These are phyloP conservation scores for Polyergus mexicanus DNA, from an alignment of 1,140 invertebrate species.

Conservation along the genomic window DNA sequence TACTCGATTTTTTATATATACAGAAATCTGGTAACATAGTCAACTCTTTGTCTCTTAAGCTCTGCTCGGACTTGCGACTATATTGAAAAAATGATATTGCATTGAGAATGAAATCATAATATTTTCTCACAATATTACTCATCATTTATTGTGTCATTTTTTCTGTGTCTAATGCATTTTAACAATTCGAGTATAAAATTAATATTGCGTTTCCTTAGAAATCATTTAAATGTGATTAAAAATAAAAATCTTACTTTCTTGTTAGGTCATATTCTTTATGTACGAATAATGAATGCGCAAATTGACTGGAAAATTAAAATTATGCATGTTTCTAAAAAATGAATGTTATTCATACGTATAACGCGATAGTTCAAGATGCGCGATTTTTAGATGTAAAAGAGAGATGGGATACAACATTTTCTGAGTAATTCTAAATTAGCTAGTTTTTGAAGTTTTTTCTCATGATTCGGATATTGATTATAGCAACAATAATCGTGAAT, in stretches of 20 bases:
- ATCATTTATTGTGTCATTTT: background rate
- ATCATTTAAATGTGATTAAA: background rate
- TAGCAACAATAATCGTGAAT: background rate
- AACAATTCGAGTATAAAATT: background rate
- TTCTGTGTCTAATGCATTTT: background rate
- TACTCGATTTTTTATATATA: background rate
- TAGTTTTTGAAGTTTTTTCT: background rate
- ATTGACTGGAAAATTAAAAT: conserved; percentile 18
- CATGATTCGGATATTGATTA: conserved; percentile 11
- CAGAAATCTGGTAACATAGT: conserved; percentile 12
- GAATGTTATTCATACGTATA: background rate
- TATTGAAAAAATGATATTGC: background rate
- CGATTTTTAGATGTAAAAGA: background rate
- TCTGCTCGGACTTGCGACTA: background rate
- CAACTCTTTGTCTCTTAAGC: conserved; percentile 28
- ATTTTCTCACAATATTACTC: conserved; percentile 38
- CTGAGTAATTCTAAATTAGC: background rate
- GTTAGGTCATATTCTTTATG: background rate
- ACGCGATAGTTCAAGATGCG: background rate
- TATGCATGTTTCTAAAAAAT: background rate
- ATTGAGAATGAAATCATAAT: conserved; percentile 9
- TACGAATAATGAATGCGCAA: background rate
- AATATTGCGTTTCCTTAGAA: background rate
- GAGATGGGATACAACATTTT: background rate
- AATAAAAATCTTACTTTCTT: too few relatives aligned